These are phyloP conservation scores for Hystrix brachyura DNA, from an alignment of 2,113 vertebrate genomes.

Conservation along the genomic window DNA sequence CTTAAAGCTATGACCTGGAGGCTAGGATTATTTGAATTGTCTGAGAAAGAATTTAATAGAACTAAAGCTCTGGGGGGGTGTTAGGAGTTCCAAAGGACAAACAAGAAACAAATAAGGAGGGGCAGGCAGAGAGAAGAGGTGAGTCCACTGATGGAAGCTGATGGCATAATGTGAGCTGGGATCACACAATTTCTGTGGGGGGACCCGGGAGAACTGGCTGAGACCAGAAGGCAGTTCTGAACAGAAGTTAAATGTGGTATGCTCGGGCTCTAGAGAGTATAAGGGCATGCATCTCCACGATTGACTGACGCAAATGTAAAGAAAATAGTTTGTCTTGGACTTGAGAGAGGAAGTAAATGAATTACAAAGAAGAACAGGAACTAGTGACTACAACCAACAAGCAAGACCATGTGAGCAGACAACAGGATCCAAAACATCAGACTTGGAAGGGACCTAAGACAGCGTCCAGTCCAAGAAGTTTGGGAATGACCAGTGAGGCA, in stretches of 20 bases:
- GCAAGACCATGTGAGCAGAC: not conserved
- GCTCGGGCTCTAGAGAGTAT: not conserved
- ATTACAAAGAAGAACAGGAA: not conserved
- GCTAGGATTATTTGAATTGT: not conserved
- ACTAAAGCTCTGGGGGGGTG: not conserved
- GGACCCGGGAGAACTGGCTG: not conserved
- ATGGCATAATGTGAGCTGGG: not conserved
- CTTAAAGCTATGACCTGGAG: not conserved
- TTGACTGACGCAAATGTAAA: not conserved
- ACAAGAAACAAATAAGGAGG: not conserved
- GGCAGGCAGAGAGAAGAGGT: not conserved
- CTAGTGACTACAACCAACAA: not conserved
- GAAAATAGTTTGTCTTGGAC: slow-evolving; percentile 4
- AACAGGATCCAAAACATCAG: not conserved
- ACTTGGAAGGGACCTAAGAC: not conserved
- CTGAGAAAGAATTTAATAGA: not conserved
- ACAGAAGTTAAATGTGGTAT: not conserved
- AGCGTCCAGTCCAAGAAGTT: not conserved
- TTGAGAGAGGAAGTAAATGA: not conserved
- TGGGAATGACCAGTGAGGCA: not conserved
- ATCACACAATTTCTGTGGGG: not conserved
- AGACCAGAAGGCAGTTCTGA: not conserved
- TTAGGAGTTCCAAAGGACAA: not conserved
- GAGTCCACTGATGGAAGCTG: not conserved
- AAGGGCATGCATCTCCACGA: not conserved